Evolutionary conservation across 2,888 invertebrate genomes (phyloP), one percentile per base, ranked within the genome.

Genomic region (Ophonus ardosiacus): DNA sequence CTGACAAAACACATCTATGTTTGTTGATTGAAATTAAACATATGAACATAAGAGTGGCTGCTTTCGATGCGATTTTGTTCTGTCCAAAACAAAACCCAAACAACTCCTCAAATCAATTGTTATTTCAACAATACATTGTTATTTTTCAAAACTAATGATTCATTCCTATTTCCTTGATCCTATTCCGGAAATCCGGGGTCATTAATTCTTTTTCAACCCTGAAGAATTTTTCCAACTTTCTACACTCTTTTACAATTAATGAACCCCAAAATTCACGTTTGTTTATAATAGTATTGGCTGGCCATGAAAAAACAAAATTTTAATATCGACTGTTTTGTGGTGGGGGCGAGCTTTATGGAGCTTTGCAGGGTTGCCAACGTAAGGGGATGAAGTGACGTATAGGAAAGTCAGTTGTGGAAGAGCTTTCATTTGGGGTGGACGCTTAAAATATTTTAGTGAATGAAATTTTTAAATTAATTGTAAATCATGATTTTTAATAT

Each of bases 261-360:
- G 18, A 74, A 15, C 51, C 43, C 40, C n/a, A 18, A 74, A 63
- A 51, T 38, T 10, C 43, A 74, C 15, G n/a, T 40, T 74, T 74
- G 71, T 74, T 74, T 74, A 51, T 51, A 21, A 74, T 74, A 40
- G 8, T 43, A 74, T 74, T 13, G 71, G 43, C 8, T 74, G 71
- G 71, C 71, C 71, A 74, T 74, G 71, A 74, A 74, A 71, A 43
- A 68, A 68, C 38, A 40, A 74, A 74, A 74, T 74, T 74, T 74
- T 74, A 74, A 74, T 74, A 74, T 74, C 40, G 71, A 74, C 71
- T 24, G 13, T 74, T 31, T 31, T 8, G 5, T 68, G 68, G 31
- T 10, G 68, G 38, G 68, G 43, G 40, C 6, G 40, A 43, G 43
- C 43, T 51, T 51, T 51, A 31, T 31, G 31, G 43, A 24, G 63